phyloP scores from a whole-genome alignment of 2,797 vertebrate species.

The Poliocrania exsul region DNA sequence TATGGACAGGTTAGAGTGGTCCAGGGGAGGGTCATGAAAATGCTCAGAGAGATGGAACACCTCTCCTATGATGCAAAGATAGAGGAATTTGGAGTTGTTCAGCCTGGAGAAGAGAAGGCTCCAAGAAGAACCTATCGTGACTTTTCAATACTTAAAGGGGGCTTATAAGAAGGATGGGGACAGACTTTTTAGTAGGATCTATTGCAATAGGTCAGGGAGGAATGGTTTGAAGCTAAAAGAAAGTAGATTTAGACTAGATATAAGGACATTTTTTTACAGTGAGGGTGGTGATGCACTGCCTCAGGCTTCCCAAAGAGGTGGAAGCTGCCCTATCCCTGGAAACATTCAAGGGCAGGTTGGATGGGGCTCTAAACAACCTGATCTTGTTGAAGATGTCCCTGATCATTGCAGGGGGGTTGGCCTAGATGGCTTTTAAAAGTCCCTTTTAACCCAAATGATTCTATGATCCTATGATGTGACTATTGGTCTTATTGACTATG shows the following conservation, averaged over 20 bases:
- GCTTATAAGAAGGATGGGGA: background rate
- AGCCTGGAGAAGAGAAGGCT: background rate
- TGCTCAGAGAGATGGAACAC: background rate
- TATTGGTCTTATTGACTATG: background rate
- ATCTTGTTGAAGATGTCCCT: background rate
- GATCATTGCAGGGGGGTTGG: background rate
- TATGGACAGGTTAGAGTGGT: fast-evolving
- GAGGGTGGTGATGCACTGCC: background rate
- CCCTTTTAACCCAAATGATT: background rate
- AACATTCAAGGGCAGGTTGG: background rate
- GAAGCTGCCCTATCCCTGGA: background rate
- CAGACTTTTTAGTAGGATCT: background rate
- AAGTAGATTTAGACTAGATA: background rate
- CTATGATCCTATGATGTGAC: background rate
- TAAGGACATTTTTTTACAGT: fast-evolving
- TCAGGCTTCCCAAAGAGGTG: background rate
- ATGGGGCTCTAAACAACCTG: background rate
- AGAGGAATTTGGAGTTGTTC: background rate
- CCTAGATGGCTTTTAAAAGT: background rate
- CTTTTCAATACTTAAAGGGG: background rate
- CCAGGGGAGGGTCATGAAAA: background rate
- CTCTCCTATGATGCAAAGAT: fast-evolving
- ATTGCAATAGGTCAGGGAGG: background rate
- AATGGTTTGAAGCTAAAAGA: background rate
- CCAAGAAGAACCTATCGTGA: fast-evolving